phyloP scores from a whole-genome alignment of 2,888 invertebrate species.

The Cephus pygmeus region DNA sequence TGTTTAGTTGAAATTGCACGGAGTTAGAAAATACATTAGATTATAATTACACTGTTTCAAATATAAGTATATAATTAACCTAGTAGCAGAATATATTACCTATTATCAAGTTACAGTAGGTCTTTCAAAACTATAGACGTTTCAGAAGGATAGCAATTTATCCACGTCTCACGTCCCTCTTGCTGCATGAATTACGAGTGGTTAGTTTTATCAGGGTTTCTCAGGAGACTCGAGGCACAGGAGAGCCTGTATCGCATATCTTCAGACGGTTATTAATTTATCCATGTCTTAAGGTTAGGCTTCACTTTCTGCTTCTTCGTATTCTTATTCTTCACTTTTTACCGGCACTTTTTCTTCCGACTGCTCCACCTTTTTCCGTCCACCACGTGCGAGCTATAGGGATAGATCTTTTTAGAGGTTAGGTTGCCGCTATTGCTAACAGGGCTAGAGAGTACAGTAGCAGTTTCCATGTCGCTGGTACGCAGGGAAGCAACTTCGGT shows the following conservation, averaged over 20 bases:
- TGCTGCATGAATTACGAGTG: background rate
- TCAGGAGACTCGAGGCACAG: background rate
- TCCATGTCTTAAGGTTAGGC: background rate
- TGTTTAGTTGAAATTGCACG: background rate
- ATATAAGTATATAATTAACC: background rate
- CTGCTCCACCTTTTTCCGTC: background rate
- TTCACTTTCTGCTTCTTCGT: background rate
- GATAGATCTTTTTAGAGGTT: background rate
- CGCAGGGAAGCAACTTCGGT: conserved; percentile 2
- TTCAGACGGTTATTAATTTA: background rate
- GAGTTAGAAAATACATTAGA: background rate
- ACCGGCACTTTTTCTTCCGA: background rate
- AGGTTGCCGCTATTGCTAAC: background rate
- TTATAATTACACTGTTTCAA: background rate
- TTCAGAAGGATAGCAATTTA: background rate
- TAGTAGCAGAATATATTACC: background rate
- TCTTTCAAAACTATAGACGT: background rate
- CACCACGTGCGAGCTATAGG: background rate
- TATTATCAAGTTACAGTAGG: background rate
- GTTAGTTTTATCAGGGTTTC: background rate
- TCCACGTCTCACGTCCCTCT: background rate
- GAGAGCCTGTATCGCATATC: background rate
- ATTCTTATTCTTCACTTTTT: background rate
- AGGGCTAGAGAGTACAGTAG: background rate
- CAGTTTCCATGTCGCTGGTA: background rate